phyloP scores from a whole-genome alignment of 2,797 vertebrate genomes.

The Lagodon rhomboides region DNA sequence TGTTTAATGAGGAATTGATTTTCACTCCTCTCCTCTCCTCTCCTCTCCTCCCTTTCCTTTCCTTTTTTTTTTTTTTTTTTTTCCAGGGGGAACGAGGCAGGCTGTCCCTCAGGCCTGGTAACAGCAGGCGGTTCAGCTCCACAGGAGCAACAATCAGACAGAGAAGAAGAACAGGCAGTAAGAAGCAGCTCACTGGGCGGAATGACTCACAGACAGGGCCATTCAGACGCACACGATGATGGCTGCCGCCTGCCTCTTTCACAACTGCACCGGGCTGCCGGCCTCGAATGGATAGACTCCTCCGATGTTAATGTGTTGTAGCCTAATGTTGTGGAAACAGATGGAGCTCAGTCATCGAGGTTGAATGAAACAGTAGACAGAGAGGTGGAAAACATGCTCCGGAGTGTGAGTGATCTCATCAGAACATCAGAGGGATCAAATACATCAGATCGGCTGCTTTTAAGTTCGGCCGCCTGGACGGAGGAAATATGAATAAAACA shows the following conservation, averaged over 20 bases:
- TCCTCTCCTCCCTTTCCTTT: slow-evolving; percentile 26
- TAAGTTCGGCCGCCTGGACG: slow-evolving; percentile 72
- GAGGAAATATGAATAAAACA: slow-evolving; percentile 81
- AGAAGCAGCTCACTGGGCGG: slow-evolving; percentile 63
- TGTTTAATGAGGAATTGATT: slow-evolving; percentile 87
- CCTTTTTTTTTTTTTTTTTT: slow-evolving; percentile 2
- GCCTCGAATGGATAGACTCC: slow-evolving; percentile 59
- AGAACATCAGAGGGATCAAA: slow-evolving; percentile 79
- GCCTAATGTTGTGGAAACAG: slow-evolving; percentile 80
- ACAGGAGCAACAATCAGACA: slow-evolving; percentile 75
- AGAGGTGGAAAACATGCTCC: slow-evolving; percentile 69
- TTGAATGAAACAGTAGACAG: slow-evolving; percentile 75
- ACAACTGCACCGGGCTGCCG: slow-evolving; percentile 58
- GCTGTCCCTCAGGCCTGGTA: slow-evolving; percentile 74
- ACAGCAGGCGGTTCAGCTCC: slow-evolving; percentile 79
- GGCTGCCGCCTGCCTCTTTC: slow-evolving; percentile 61
- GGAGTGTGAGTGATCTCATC: slow-evolving; percentile 74
- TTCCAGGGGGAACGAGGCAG: slow-evolving; percentile 51
- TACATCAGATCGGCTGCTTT: slow-evolving; percentile 70
- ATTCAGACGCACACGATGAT: slow-evolving; percentile 57
- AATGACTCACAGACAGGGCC: slow-evolving; percentile 69
- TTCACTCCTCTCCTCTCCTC: slow-evolving; percentile 56
- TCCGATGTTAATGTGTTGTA: slow-evolving; percentile 69
- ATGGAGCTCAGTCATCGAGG: slow-evolving; percentile 74
- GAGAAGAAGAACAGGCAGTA: slow-evolving; percentile 65